A percentile compares a stretch with the other conserved stretches of the same genome.
Conservation (phyloP, 2,113 vertebrate genomes). For the Sceloporus tristichus region DNA sequence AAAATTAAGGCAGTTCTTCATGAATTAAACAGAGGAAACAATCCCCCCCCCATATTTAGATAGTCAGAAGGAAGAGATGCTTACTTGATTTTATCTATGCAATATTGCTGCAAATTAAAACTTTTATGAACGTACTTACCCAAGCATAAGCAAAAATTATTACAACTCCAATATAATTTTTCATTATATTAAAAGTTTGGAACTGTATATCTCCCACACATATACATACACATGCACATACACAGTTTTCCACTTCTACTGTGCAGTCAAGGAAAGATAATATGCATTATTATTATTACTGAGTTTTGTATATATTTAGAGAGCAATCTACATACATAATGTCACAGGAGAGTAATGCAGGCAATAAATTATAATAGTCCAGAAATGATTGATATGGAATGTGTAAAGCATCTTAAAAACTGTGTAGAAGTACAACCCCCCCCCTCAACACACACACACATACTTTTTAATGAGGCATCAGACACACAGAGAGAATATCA, state of each 20-base stretch:
- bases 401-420: conserved; percentile 39
- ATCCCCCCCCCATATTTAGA: conserved; percentile 53
- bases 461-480: conserved; percentile 58
- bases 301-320: conserved; percentile 51
- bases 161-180: conserved; percentile 68
- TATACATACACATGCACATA: no score
- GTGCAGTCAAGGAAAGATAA: conserved; percentile 65
- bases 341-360: conserved; percentile 55
- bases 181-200: conserved; percentile 70
- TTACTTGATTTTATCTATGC: conserved; percentile 75
- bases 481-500: conserved; percentile 51
- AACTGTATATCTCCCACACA: conserved; percentile 38
- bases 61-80: conserved; percentile 62
- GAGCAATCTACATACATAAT: conserved; percentile 61
- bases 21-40: conserved; percentile 55
- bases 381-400: conserved; percentile 42
- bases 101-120: conserved; percentile 77
- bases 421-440: conserved; percentile 9
- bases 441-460: background rate
- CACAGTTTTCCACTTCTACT: conserved; percentile 48
- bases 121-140: conserved; percentile 77
- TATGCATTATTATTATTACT: conserved; percentile 61
- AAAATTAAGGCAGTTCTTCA: conserved; percentile 52
- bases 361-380: conserved; percentile 55
- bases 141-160: conserved; percentile 69